phyloP scores from a whole-genome alignment of 2,797 vertebrate genomes.

The Trachops cirrhosus region DNA sequence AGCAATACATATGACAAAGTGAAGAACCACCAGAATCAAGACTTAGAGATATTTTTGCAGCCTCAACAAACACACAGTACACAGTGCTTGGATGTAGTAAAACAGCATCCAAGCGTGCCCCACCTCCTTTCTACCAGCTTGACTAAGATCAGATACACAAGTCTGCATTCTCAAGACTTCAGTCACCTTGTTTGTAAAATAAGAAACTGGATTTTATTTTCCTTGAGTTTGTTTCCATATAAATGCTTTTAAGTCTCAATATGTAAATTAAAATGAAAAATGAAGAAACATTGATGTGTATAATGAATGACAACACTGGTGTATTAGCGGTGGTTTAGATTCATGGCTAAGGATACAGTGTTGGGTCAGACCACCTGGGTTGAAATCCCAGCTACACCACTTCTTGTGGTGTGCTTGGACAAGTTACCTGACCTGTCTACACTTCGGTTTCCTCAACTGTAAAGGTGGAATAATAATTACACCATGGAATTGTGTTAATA shows the following conservation, averaged over 20 bases:
- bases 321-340: rapidly evolving
- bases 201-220: neutral
- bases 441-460: neutral
- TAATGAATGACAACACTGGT: neutral
- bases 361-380: neutral
- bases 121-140: neutral
- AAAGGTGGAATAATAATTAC: neutral
- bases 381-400: neutral
- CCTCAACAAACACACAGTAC: neutral
- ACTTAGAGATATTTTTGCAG: neutral
- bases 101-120: neutral
- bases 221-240: neutral
- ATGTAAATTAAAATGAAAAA: neutral
- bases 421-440: neutral
- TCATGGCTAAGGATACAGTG: neutral
- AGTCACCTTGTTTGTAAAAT: neutral
- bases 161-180: neutral
- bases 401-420: neutral
- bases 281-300: neutral
- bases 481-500: neutral
- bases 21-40: neutral
- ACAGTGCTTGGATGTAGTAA: neutral
- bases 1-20: neutral
- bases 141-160: neutral
- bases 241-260: neutral